phyloP scores from a whole-genome alignment of 1,140 invertebrate genomes.

The Parapsyche elsis region DNA sequence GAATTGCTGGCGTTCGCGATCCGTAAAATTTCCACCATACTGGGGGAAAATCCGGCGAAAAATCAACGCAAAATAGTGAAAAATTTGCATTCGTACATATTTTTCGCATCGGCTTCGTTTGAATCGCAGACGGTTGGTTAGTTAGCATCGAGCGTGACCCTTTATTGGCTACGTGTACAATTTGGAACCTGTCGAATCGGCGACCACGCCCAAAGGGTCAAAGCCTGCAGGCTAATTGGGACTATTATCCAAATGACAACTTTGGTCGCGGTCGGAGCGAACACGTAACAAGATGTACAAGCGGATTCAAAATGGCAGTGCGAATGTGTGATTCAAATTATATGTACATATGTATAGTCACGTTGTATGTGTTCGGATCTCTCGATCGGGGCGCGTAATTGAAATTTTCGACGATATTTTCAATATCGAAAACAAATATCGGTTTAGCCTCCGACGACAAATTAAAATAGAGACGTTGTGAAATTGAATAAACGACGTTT shows the following conservation, averaged over 20 bases:
- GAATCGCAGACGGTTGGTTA: not conserved
- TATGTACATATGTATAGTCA: no score
- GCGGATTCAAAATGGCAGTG: not conserved
- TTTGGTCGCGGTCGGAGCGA: not conserved
- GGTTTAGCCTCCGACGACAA: no score
- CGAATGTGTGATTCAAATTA: no score
- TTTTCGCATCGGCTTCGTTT: not conserved
- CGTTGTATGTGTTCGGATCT: no score
- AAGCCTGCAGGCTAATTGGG: constrained; percentile 21
- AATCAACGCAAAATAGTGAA: not conserved
- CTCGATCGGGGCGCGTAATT: no score
- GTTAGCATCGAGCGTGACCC: constrained; percentile 9
- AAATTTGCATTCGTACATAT: not conserved
- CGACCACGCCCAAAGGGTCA: constrained; percentile 17
- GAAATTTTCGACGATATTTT: no score
- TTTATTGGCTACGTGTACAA: constrained; percentile 26
- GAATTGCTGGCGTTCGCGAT: not conserved
- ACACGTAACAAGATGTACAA: not conserved
- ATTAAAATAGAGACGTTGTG: no score
- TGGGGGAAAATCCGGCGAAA: not conserved
- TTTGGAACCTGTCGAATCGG: constrained; percentile 6
- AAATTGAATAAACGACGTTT: no score
- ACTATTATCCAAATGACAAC: constrained; percentile 24
- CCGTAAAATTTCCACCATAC: not conserved
- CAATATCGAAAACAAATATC: no score